A percentile compares a stretch with the other conserved stretches of the same genome.
phyloP scores from a whole-genome alignment of 2,888 invertebrate genomes.

The Pogonocherus hispidulus region DNA sequence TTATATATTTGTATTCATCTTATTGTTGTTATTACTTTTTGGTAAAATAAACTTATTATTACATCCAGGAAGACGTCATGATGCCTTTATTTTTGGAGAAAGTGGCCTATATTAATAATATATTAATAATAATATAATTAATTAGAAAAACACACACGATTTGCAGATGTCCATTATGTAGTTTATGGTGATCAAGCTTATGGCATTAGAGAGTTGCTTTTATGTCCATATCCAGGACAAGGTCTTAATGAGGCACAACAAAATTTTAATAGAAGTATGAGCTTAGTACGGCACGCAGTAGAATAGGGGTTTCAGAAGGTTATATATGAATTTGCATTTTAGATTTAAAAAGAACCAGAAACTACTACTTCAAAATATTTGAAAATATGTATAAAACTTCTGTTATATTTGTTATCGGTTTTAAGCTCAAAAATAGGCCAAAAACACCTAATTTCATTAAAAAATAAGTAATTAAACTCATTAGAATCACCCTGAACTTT shows the following conservation, averaged over 20 bases:
- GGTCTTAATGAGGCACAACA: slow-evolving; percentile 5
- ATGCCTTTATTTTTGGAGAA: neutral
- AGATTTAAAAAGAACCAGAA: slow-evolving; percentile 25
- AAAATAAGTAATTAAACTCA: too few species aligned
- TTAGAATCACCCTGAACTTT: too few species aligned
- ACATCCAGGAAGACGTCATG: slow-evolving; percentile 12
- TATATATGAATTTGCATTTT: slow-evolving; percentile 3
- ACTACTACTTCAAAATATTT: slow-evolving; percentile 3
- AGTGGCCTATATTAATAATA: neutral
- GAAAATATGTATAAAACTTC: slow-evolving; percentile 10
- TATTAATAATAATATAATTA: too few species aligned
- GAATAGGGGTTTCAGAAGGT: slow-evolving; percentile 10
- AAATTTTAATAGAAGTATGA: neutral
- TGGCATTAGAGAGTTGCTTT: neutral
- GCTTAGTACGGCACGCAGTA: neutral
- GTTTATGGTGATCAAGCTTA: slow-evolving; percentile 8
- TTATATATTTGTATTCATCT: too few species aligned
- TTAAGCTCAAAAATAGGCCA: too few species aligned
- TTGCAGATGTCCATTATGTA: neutral
- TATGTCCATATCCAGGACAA: slow-evolving; percentile 13
- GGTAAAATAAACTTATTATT: too few species aligned
- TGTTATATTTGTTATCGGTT: too few species aligned
- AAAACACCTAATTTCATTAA: too few species aligned
- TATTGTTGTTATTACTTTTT: too few species aligned
- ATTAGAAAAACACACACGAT: neutral